phyloP scores from a whole-genome alignment of 2,113 vertebrate genomes.

The Actinemys pallida region DNA sequence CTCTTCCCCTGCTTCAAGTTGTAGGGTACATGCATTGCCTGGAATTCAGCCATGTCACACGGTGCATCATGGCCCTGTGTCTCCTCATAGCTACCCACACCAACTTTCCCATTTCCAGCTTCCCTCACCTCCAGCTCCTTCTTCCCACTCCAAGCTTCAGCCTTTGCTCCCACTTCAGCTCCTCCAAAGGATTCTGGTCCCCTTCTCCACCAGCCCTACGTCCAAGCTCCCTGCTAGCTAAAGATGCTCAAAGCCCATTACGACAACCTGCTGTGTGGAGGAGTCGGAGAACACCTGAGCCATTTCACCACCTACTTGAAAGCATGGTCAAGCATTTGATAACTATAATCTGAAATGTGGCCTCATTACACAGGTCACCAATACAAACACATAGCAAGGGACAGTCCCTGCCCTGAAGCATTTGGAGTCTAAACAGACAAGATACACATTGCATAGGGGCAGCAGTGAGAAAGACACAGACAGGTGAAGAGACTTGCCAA shows the following conservation, averaged over 20 bases:
- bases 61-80: background rate
- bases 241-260: background rate
- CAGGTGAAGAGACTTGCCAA: background rate
- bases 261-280: background rate
- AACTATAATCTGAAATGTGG: background rate
- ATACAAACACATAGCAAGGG: background rate
- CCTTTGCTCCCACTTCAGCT: background rate
- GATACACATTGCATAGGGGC: background rate
- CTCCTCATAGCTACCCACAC: background rate
- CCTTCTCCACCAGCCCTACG: background rate
- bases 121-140: no score
- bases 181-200: background rate
- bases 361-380: background rate
- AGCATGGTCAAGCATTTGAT: background rate
- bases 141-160: background rate
- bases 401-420: background rate
- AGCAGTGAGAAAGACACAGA: background rate
- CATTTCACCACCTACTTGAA: background rate
- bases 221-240: background rate
- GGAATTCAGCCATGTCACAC: background rate
- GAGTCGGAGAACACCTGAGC: background rate
- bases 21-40: background rate
- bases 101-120: background rate
- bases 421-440: background rate
- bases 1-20: background rate